A percentile compares a stretch with the other conserved stretches of the same genome.
Conservation (phyloP, 2,888 invertebrate species). For the Tipula lateralis region DNA sequence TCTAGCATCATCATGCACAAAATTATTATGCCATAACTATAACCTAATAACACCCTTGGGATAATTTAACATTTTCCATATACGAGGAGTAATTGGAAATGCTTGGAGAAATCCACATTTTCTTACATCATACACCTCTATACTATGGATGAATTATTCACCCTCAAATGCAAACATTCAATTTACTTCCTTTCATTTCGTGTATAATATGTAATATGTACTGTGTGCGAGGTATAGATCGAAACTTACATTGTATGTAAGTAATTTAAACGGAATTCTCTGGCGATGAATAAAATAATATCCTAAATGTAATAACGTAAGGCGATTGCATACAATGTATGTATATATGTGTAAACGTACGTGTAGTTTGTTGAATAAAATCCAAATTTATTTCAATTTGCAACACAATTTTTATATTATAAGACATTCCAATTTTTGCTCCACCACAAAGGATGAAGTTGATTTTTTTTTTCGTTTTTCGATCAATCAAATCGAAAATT, state of each 20-base stretch:
- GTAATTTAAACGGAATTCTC: constrained; percentile 4
- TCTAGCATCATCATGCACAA: background rate
- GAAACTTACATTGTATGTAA: background rate
- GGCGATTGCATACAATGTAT: background rate
- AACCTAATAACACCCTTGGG: background rate
- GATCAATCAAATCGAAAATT: constrained; percentile 6
- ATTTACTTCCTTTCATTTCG: background rate
- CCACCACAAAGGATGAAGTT: background rate
- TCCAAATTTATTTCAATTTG: background rate
- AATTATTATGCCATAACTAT: constrained; percentile 2
- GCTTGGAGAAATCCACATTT: background rate
- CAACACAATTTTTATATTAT: background rate
- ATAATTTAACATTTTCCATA: constrained; percentile 16
- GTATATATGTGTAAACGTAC: background rate
- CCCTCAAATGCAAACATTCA: constrained; percentile 9
- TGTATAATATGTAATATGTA: background rate
- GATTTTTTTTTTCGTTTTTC: constrained; percentile 2
- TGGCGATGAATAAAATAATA: background rate
- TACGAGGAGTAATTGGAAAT: constrained; percentile 12
- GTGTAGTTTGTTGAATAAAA: background rate
- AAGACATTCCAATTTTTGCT: background rate
- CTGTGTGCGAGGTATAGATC: no score
- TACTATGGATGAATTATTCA: background rate
- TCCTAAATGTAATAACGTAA: background rate
- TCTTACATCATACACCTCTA: background rate